phyloP scores from a whole-genome alignment of 2,113 vertebrate species.

The Neotoma lepida region DNA sequence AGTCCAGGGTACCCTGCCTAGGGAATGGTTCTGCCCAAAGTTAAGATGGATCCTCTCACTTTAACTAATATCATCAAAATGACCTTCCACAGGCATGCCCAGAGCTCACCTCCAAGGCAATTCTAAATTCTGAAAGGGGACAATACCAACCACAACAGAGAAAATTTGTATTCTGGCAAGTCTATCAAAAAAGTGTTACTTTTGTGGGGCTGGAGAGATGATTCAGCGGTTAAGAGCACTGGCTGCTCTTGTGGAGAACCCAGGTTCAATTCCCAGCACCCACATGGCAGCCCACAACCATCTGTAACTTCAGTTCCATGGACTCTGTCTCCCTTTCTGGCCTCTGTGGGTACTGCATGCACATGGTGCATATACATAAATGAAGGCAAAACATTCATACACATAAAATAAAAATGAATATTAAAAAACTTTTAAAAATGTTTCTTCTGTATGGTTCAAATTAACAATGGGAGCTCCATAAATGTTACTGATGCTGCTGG shows the following conservation, averaged over 20 bases:
- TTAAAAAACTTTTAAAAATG: background rate
- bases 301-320: background rate
- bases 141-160: background rate
- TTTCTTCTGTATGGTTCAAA: background rate
- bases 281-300: background rate
- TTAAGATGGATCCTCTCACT: background rate
- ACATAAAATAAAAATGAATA: background rate
- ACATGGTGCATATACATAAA: background rate
- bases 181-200: background rate
- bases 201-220: background rate
- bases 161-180: background rate
- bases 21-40: background rate
- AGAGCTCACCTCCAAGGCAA: background rate
- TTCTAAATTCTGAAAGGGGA: background rate
- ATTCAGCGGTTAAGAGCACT: background rate
- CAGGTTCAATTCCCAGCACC: background rate
- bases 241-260: background rate
- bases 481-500: background rate
- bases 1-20: background rate
- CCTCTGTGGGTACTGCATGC: background rate
- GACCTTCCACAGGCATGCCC: background rate
- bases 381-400: background rate
- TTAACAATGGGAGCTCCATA: background rate
- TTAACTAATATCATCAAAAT: background rate
- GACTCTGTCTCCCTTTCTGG: background rate